Evolutionary conservation across 2,113 vertebrate species (phyloP).

Genomic region (Eidolon helvum): DNA sequence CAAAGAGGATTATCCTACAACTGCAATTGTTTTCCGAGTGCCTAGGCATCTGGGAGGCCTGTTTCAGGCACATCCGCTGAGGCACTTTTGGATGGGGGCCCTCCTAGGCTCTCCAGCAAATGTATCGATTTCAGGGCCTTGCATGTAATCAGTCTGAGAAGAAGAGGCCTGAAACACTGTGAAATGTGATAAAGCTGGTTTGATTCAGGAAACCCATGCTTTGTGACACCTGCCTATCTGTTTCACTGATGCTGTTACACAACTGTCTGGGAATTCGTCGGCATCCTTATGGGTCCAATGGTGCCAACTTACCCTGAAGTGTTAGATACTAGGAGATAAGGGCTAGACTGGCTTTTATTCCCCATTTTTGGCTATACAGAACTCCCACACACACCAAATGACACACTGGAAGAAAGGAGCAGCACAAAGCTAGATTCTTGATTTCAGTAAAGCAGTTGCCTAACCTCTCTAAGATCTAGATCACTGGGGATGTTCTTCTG

Average conservation of each 20-base stretch:
- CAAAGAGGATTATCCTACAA: neutral
- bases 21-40: neutral
- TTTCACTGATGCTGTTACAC: slow-evolving; percentile 61
- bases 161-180: slow-evolving; percentile 47
- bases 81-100: slow-evolving; percentile 13
- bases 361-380: neutral
- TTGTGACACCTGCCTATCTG: slow-evolving; percentile 65
- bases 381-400: neutral
- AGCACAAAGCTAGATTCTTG: neutral
- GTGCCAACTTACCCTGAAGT: slow-evolving; percentile 44
- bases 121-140: slow-evolving; percentile 43
- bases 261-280: slow-evolving; percentile 71
- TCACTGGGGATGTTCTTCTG: neutral
- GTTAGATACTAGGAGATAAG: slow-evolving; percentile 14
- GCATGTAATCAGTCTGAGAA: neutral
- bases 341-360: neutral
- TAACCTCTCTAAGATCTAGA: neutral
- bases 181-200: slow-evolving; percentile 69
- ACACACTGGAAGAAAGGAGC: neutral
- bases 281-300: neutral
- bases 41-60: neutral
- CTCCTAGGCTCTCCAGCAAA: neutral
- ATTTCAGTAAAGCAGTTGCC: neutral
- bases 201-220: neutral
- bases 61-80: neutral